Evolutionary conservation across 2,797 vertebrate genomes (phyloP).

Genomic region (Phrynocephalus vlangalii): DNA sequence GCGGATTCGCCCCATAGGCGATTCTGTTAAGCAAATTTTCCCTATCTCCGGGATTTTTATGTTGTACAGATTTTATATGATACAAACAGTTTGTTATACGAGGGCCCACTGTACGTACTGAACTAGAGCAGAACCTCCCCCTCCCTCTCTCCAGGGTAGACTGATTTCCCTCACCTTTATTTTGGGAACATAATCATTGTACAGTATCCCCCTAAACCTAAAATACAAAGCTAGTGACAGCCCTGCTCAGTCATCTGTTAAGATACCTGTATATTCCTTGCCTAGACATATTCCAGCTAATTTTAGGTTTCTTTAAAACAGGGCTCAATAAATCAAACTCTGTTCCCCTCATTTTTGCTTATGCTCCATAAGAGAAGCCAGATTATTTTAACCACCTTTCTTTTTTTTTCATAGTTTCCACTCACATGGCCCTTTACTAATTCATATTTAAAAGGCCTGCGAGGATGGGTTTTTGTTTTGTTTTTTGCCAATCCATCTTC

Average conservation of each 20-base stretch:
- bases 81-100: too few relatives aligned
- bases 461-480: not conserved
- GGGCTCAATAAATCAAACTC: not conserved
- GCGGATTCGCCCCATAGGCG: too few relatives aligned
- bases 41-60: too few relatives aligned
- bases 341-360: not conserved
- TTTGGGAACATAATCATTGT: not conserved
- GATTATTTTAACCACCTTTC: not conserved
- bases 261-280: not conserved
- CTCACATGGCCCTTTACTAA: not conserved
- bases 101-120: too few relatives aligned
- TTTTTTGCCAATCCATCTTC: too few relatives aligned
- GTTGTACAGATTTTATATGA: too few relatives aligned
- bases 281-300: not conserved
- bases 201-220: not conserved
- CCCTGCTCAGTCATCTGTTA: not conserved
- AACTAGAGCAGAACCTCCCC: too few relatives aligned
- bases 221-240: not conserved
- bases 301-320: not conserved
- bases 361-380: not conserved
- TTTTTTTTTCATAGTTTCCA: not conserved
- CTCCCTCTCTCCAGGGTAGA: too few relatives aligned
- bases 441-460: not conserved
- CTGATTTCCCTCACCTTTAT: not conserved
- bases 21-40: too few relatives aligned